Conservation (phyloP, 2,113 vertebrate genomes). For the Microtus pennsylvanicus region DNA sequence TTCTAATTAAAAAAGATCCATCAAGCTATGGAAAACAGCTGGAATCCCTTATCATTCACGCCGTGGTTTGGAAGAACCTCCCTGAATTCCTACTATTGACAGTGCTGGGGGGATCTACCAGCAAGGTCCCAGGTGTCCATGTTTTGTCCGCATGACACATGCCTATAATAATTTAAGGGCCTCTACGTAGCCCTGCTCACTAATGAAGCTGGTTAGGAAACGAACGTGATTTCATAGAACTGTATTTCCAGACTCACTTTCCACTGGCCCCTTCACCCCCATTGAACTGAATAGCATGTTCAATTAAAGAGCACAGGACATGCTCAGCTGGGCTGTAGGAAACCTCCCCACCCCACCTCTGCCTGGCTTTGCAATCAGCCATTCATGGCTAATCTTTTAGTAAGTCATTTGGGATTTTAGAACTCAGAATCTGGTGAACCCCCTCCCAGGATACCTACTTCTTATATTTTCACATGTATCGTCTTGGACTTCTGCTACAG, state of each 20-base stretch:
- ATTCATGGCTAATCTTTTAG: conserved; percentile 1
- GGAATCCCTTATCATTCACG: not conserved
- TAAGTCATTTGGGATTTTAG: not conserved
- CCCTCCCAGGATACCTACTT: not conserved
- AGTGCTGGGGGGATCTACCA: not conserved
- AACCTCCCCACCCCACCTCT: not conserved
- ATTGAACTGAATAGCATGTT: not conserved
- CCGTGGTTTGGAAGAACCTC: not conserved
- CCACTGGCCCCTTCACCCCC: not conserved
- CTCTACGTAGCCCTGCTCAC: conserved; percentile 37
- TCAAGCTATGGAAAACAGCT: not conserved
- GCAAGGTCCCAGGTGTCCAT: not conserved
- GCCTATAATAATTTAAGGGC: not conserved
- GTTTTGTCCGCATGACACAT: conserved; percentile 34
- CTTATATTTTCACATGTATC: not conserved
- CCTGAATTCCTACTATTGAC: not conserved
- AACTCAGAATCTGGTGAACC: not conserved
- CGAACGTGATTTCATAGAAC: not conserved
- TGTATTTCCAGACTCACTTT: not conserved
- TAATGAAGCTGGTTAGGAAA: conserved; percentile 41
- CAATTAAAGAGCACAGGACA: not conserved
- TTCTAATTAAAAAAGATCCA: conserved; percentile 64
- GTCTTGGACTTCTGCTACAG: not conserved
- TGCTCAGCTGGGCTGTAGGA: not conserved
- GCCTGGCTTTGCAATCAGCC: not conserved